These are phyloP conservation scores for Ganaspis sp. DNA, from an alignment of 1,140 invertebrate species.

Conservation along the genomic window DNA sequence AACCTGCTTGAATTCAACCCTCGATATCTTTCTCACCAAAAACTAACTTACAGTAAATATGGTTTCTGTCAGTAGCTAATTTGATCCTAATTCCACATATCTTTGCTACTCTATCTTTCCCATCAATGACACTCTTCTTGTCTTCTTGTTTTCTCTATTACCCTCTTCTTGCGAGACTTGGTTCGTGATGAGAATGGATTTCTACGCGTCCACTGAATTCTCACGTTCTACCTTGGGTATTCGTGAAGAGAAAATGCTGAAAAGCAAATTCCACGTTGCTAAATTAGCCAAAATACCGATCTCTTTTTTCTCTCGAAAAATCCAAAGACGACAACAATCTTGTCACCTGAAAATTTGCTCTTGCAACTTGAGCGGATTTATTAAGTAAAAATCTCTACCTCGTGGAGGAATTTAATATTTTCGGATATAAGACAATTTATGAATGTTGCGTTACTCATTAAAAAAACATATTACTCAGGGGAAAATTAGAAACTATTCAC, in stretches of 20 bases:
- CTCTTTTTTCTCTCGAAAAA: not conserved
- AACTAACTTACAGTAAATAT: slow-evolving; percentile 58
- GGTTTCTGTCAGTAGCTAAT: slow-evolving; percentile 66
- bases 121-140: not conserved
- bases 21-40: slow-evolving; percentile 63
- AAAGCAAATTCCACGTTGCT: slow-evolving; percentile 54
- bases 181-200: slow-evolving; percentile 63
- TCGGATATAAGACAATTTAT: too few relatives aligned
- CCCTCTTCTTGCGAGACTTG: slow-evolving; percentile 52
- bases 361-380: not conserved
- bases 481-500: too few relatives aligned
- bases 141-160: not conserved
- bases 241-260: slow-evolving; percentile 36
- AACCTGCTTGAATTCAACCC: slow-evolving; percentile 56
- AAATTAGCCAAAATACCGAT: slow-evolving; percentile 46
- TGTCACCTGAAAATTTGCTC: not conserved
- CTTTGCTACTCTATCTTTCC: too few relatives aligned
- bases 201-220: slow-evolving; percentile 56
- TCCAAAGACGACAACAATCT: too few relatives aligned
- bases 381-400: too few relatives aligned
- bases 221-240: slow-evolving; percentile 56
- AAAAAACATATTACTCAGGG: too few relatives aligned
- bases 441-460: too few relatives aligned
- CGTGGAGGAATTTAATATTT: not conserved
- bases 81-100: slow-evolving; percentile 54